Conservation (phyloP, 2,888 invertebrate species). For the Oscheius sp. region DNA sequence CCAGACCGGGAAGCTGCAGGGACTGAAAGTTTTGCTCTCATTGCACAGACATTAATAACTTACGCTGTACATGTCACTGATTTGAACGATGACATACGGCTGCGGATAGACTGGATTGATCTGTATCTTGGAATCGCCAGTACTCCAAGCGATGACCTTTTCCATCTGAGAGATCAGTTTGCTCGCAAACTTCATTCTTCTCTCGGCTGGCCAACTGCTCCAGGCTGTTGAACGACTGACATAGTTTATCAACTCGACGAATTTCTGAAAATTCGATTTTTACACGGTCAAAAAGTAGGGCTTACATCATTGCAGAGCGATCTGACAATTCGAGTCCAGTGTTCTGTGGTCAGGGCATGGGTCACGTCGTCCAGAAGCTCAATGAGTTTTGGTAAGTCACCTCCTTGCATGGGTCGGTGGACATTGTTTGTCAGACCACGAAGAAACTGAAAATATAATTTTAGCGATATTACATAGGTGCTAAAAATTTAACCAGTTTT, state of each 20-base stretch:
- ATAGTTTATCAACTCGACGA: slow-evolving; percentile 48
- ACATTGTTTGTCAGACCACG: slow-evolving; percentile 41
- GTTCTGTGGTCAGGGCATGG: slow-evolving; percentile 36
- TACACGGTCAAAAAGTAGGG: background rate
- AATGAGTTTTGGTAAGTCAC: slow-evolving; percentile 56
- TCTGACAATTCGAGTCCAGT: slow-evolving; percentile 41
- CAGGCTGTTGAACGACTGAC: slow-evolving; percentile 44
- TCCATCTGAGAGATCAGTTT: slow-evolving; percentile 29
- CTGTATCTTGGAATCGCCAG: slow-evolving; percentile 10
- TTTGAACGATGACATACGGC: slow-evolving; percentile 36
- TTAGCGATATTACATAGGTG: background rate
- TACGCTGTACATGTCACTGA: slow-evolving; percentile 23
- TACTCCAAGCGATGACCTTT: slow-evolving; percentile 37
- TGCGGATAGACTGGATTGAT: slow-evolving; percentile 21
- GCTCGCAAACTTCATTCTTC: slow-evolving; percentile 37
- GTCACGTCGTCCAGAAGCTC: slow-evolving; percentile 46
- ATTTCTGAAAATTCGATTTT: slow-evolving; percentile 31
- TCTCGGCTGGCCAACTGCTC: slow-evolving; percentile 40
- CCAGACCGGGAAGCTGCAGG: slow-evolving; percentile 16
- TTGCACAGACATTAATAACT: background rate
- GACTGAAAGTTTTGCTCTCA: slow-evolving; percentile 13
- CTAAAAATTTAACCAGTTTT: background rate
- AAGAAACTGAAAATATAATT: slow-evolving; percentile 37
- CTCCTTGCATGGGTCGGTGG: slow-evolving; percentile 54
- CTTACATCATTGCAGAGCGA: slow-evolving; percentile 37